phyloP scores from a whole-genome alignment of 2,888 invertebrate species.

The Pristionchus arcanus region DNA sequence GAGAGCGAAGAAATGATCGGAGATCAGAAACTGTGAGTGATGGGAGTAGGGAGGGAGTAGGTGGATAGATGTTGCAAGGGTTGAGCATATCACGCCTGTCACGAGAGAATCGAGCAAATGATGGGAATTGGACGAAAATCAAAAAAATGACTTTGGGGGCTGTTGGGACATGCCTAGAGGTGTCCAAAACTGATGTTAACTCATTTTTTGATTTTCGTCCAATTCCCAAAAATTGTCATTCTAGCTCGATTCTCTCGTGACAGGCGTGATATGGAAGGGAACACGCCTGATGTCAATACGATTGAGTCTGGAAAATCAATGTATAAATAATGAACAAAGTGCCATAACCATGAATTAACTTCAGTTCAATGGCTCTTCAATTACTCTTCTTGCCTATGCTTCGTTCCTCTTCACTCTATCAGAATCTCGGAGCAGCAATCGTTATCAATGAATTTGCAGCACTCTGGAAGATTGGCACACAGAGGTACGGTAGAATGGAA shows the following conservation, averaged over 20 bases:
- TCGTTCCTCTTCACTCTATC: conserved; percentile 68
- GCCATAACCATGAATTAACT: background rate
- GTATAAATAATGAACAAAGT: background rate
- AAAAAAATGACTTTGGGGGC: no score
- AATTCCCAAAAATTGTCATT: no score
- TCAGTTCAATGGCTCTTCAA: conserved; percentile 63
- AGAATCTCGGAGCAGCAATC: conserved; percentile 71
- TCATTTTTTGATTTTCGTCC: no score
- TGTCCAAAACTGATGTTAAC: no score
- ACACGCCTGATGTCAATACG: no score
- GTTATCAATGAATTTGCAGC: conserved; percentile 71
- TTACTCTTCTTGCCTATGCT: conserved; percentile 71
- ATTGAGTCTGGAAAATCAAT: no score
- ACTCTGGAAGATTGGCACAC: conserved; percentile 48
- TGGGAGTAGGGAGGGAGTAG: background rate
- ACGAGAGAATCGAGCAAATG: no score
- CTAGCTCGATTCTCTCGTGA: no score
- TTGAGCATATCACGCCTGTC: no score
- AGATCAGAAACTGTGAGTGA: conserved; percentile 61
- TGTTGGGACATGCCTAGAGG: no score
- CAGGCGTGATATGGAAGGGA: no score
- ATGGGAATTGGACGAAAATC: no score
- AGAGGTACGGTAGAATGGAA: conserved; percentile 48
- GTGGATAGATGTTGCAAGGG: background rate
- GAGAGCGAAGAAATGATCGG: conserved; percentile 59